Conservation (phyloP, 2,888 invertebrate genomes). For the Acutogordius australiensis region DNA sequence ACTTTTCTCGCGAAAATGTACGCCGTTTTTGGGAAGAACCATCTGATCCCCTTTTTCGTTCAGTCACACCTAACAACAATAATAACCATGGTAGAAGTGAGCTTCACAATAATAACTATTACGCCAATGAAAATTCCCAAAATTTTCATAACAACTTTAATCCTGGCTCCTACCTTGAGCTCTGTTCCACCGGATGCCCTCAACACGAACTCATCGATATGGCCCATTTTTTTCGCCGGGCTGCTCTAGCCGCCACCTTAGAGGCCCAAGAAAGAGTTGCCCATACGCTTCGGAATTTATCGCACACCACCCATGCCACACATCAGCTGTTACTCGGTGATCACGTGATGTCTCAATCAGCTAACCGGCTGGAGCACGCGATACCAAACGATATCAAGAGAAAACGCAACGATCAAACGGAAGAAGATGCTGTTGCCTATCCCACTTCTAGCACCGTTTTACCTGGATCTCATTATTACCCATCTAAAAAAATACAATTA, state of each 20-base stretch:
- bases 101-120: too few species aligned
- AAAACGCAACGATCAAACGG: background rate
- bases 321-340: background rate
- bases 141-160: too few species aligned
- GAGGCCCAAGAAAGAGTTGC: too few species aligned
- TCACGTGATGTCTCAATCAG: background rate
- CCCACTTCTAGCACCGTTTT: too few species aligned
- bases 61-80: too few species aligned
- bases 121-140: too few species aligned
- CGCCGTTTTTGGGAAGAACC: too few species aligned
- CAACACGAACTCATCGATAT: slow-evolving; percentile 17
- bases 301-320: background rate
- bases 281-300: background rate
- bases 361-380: background rate
- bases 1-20: too few species aligned
- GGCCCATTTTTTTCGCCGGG: background rate
- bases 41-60: background rate
- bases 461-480: background rate
- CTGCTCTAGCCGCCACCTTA: background rate
- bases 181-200: slow-evolving; percentile 23
- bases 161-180: slow-evolving; percentile 16
- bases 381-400: too few species aligned
- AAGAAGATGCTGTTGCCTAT: too few species aligned
- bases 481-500: background rate
- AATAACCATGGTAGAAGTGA: too few species aligned